Evolutionary conservation across 2,113 vertebrate species (phyloP), one percentile per base, ranked within the genome.

Genomic region (Pipra filicauda): DNA sequence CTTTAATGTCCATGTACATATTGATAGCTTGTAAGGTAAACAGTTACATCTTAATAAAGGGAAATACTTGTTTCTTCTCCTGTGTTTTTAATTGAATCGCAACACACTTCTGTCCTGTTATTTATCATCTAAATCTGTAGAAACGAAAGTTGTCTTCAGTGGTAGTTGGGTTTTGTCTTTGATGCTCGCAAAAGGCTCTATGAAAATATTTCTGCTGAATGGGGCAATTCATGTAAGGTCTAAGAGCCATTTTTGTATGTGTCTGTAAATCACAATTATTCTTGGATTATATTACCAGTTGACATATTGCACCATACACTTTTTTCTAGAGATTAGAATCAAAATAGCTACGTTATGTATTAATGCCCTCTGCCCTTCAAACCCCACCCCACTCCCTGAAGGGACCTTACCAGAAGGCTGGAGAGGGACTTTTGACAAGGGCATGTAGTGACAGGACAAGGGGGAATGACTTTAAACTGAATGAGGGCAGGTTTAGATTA

Each of bases 1-100:
- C 78, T 75, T 90, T 58, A 78, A 89, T 96, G n/a, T 93, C 33
- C 37, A 19, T 96, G 74, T 94, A 91, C 24, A 85, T 97, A 92
- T 51, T 85, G 27, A 85, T 94, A 95, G 77, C 20, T 82, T 98
- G 95, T 98, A 96, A 96, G 92, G 35, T 78, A 89, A 95, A 97
- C 46, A 92, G 98, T 92, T 93, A 15, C 51, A 90, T 89, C 94
- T 80, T 93, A 99, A 99, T 99, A 99, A 99, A 99, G 98, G 98
- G 98, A 99, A 99, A 98, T 99, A 98, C 98, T 99, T 99, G 98
- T 99, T 99, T 99, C 98, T 98, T 94, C 87, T 98, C 98, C 96
- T 98, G 97, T 98, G 98, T 98, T 98, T 98, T 99, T 98, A 97
- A 95, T 98, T 98, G 67, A 95, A 79, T 85, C 89, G 58, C 55